Base-by-base conservation (phyloP, 37 sponge, comb jelly and placozoan genomes). In the Aplysina aerophoba region DNA sequence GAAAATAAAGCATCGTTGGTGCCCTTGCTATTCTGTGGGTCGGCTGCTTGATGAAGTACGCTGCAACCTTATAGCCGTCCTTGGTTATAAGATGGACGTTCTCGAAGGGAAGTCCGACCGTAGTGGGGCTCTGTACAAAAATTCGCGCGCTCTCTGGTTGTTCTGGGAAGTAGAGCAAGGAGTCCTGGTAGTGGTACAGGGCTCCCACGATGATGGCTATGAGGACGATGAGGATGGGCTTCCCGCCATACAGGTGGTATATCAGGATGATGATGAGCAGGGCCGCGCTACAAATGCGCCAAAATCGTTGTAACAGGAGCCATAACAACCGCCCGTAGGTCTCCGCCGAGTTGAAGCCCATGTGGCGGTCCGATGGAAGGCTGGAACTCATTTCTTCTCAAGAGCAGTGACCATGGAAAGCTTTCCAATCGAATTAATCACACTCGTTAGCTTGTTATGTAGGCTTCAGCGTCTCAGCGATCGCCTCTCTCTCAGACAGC, bases 151-250 rank as follows among this genome's bases (percentile, higher is more conserved):
- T 94, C 53, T 96, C 97, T 0, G 99, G 99, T 39, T 96, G 95
- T 72, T 98, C 99, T 0, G 99, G 99, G 61, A 86, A 96, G 89
- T 95, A 99, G 74, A 99, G 89, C 38, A 99, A 84, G 0, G 94
- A 91, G 90, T 99, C 99, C 75, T 99, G 99, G 78, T 96, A 96
- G 77, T 99, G 97, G 88, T 99, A 99, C 77, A 97, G 81, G 4
- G 92, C 96, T 5, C 97, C 97, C 15, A 95, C 37, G 34, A 99
- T 58, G 0, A 93, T 93, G 24, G 97, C 73, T 15, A 91, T 25
- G 15, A 99, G 94, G 27, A 99, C 85, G 11, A 97, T 83, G 31
- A 97, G 85, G 56, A 97, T 97, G 83, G 91, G 69, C 55, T 87
- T 50, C 22, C 96, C 96, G 13, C 97, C 95, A 80, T 99, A 97